Conservation (phyloP, 1,140 invertebrate genomes). For the Zaprionus africanus region DNA sequence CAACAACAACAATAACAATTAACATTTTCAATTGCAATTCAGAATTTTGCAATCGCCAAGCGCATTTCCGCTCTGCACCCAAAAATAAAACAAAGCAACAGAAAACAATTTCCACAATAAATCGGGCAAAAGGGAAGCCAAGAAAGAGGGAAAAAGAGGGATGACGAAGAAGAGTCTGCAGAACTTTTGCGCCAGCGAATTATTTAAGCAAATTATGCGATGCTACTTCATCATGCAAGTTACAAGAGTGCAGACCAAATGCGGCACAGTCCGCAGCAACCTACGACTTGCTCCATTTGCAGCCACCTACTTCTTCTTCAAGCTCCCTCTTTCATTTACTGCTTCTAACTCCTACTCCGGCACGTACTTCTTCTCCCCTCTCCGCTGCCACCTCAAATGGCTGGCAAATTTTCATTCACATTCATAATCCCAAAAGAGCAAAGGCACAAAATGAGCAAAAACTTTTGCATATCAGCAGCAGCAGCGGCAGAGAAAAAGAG, state of each 20-base stretch:
- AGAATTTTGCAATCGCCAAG: slow-evolving; percentile 22
- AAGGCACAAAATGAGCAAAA: slow-evolving; percentile 45
- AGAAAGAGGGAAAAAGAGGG: background rate
- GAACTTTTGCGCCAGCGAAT: slow-evolving; percentile 37
- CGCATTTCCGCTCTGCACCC: slow-evolving; percentile 33
- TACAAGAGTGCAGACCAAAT: slow-evolving; percentile 5
- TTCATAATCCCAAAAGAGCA: slow-evolving; percentile 52
- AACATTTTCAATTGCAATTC: slow-evolving; percentile 49
- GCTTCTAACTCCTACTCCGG: background rate
- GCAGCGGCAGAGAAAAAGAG: background rate
- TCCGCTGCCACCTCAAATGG: slow-evolving; percentile 15
- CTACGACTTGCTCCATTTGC: background rate
- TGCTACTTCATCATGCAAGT: slow-evolving; percentile 40
- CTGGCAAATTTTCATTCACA: slow-evolving; percentile 52
- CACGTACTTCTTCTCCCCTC: background rate
- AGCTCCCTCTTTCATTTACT: background rate
- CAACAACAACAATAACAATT: slow-evolving; percentile 39
- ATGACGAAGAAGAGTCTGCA: background rate
- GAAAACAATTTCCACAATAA: slow-evolving; percentile 24
- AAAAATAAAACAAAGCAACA: background rate
- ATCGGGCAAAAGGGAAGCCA: background rate
- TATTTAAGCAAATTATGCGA: slow-evolving; percentile 52
- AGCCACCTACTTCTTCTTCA: background rate
- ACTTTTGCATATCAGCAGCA: slow-evolving; percentile 43
- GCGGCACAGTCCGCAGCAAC: background rate